phyloP scores from a whole-genome alignment of 1,140 invertebrate species.

The Atta texana region DNA sequence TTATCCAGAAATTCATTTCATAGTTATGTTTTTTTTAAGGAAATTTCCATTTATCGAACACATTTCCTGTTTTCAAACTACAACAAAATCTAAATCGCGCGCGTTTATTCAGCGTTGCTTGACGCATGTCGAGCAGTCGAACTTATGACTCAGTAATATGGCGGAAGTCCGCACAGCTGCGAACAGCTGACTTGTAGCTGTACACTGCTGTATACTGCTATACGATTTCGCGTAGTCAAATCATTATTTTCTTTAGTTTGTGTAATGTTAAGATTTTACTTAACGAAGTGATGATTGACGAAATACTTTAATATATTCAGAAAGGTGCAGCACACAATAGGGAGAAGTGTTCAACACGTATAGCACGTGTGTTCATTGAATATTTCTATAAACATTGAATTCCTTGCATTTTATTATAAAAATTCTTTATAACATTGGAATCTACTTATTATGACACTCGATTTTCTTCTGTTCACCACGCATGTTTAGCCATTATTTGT shows the following conservation, averaged over 20 bases:
- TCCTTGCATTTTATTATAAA: background rate
- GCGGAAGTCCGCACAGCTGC: background rate
- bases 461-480: background rate
- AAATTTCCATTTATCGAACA: background rate
- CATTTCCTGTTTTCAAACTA: background rate
- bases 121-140: background rate
- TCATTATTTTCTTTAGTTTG: background rate
- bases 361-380: background rate
- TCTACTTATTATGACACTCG: background rate
- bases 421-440: background rate
- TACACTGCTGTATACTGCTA: too few species aligned
- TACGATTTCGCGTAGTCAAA: background rate
- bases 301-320: background rate
- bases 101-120: background rate
- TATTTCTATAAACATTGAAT: background rate
- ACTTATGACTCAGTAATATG: slow-evolving; percentile 13
- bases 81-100: slow-evolving; percentile 12
- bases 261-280: background rate
- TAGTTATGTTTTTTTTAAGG: background rate
- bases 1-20: background rate
- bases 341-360: background rate
- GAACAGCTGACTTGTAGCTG: background rate
- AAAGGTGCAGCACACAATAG: background rate
- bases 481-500: background rate
- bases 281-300: background rate